These are phyloP conservation scores for Lepilemur ruficaudatus DNA, from an alignment of 2,797 vertebrate genomes.

Conservation along the genomic window DNA sequence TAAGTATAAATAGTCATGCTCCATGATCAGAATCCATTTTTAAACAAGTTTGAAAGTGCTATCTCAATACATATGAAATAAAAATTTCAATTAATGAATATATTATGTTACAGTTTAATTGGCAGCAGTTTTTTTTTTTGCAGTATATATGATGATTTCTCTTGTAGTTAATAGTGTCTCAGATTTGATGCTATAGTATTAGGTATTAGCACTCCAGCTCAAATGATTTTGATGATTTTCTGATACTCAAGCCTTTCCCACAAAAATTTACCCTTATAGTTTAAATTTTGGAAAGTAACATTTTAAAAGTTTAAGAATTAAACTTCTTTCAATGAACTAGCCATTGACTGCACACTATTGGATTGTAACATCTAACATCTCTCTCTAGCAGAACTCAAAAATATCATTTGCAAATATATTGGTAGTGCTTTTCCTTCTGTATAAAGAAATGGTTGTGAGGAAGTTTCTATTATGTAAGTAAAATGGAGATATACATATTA, in stretches of 20 bases:
- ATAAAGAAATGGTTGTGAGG: not conserved
- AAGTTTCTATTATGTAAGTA: slow-evolving; percentile 7
- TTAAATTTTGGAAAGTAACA: not conserved
- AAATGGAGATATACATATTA: slow-evolving; percentile 6
- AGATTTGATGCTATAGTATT: not conserved
- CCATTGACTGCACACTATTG: not conserved
- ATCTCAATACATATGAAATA: not conserved
- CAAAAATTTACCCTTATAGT: not conserved
- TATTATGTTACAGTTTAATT: not conserved
- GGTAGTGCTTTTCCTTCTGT: not conserved
- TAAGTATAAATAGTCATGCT: not conserved
- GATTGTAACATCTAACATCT: not conserved
- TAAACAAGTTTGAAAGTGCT: not conserved
- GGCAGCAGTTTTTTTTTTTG: not conserved
- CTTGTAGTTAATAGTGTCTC: not conserved
- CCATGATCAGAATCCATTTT: not conserved
- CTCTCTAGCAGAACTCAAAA: not conserved
- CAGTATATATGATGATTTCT: not conserved
- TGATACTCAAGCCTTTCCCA: not conserved
- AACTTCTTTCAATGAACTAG: not conserved
- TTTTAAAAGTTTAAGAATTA: slow-evolving; percentile 1
- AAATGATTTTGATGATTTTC: not conserved
- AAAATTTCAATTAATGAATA: not conserved
- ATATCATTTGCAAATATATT: not conserved
- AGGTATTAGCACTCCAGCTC: not conserved